Percentiles rank a stretch among this genome's conserved stretches.
Conservation (phyloP, 1,140 invertebrate species). For the Pseudachorutes palmiensis region DNA sequence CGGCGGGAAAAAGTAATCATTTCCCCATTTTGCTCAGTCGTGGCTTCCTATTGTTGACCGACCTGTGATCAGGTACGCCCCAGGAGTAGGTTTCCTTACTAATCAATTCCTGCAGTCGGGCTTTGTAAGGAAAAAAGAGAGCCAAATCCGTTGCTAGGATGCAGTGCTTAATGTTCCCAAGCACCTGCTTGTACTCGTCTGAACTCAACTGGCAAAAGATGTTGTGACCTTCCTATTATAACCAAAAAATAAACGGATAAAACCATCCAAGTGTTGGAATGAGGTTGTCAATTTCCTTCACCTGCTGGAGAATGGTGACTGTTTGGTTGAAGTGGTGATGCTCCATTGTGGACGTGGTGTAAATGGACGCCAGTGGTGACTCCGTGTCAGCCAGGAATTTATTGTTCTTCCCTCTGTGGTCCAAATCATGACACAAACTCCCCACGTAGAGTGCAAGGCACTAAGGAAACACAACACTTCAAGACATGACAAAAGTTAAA, state of each 20-base stretch:
- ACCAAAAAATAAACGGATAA: too few species aligned
- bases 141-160: constrained; percentile 77
- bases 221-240: constrained; percentile 64
- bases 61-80: constrained; percentile 56
- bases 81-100: constrained; percentile 53
- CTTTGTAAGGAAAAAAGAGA: constrained; percentile 67
- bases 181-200: constrained; percentile 66
- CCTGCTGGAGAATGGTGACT: constrained; percentile 71
- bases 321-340: constrained; percentile 84
- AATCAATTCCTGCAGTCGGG: constrained; percentile 53
- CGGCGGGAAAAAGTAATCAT: constrained; percentile 14
- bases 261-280: too few species aligned
- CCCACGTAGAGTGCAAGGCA: constrained; percentile 65
- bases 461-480: constrained; percentile 44
- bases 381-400: constrained; percentile 73
- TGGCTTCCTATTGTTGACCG: constrained; percentile 41
- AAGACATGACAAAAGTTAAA: background rate
- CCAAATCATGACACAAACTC: constrained; percentile 72
- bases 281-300: too few species aligned
- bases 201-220: constrained; percentile 65
- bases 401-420: constrained; percentile 75
- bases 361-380: constrained; percentile 69
- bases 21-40: background rate
- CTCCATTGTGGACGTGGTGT: constrained; percentile 73
- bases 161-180: constrained; percentile 66